A percentile compares a stretch with the other conserved stretches of the same genome.
Evolutionary conservation across 1,140 invertebrate species (phyloP).

Genomic region (Drosophila sechellia): DNA sequence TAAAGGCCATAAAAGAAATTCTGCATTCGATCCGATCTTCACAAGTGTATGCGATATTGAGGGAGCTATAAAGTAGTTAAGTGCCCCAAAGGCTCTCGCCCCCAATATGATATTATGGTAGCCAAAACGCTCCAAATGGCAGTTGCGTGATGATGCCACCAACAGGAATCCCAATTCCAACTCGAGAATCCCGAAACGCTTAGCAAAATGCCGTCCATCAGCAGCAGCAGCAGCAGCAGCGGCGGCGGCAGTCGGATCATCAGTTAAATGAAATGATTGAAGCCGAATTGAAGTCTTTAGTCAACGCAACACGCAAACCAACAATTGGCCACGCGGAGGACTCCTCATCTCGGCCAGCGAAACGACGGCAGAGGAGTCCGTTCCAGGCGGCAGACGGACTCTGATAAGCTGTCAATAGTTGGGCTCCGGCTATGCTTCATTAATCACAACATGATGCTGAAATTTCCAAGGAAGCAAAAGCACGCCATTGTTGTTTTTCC

Average conservation of each 20-base stretch:
- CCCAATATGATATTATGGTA: slow-evolving; percentile 61
- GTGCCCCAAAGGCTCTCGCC: slow-evolving; percentile 53
- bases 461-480: slow-evolving; percentile 42
- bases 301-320: slow-evolving; percentile 75
- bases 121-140: slow-evolving; percentile 73
- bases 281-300: slow-evolving; percentile 82
- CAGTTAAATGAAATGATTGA: slow-evolving; percentile 83
- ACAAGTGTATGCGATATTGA: slow-evolving; percentile 76
- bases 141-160: slow-evolving; percentile 68
- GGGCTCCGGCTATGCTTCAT: slow-evolving; percentile 68
- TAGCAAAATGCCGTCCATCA: slow-evolving; percentile 58
- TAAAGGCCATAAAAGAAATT: slow-evolving; percentile 54
- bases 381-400: slow-evolving; percentile 22
- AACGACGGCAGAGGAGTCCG: neutral
- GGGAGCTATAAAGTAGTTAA: slow-evolving; percentile 79
- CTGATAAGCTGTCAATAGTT: slow-evolving; percentile 78
- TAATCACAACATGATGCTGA: slow-evolving; percentile 76
- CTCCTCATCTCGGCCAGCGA: neutral
- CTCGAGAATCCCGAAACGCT: neutral
- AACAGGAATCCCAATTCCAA: slow-evolving; percentile 18
- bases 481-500: slow-evolving; percentile 2
- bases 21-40: slow-evolving; percentile 61
- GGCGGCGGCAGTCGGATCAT: slow-evolving; percentile 64
- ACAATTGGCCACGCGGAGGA: slow-evolving; percentile 64
- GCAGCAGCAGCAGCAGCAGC: slow-evolving; percentile 34